Base-by-base conservation (phyloP, 2,113 vertebrate species). In the Rhinogobius similis region DNA sequence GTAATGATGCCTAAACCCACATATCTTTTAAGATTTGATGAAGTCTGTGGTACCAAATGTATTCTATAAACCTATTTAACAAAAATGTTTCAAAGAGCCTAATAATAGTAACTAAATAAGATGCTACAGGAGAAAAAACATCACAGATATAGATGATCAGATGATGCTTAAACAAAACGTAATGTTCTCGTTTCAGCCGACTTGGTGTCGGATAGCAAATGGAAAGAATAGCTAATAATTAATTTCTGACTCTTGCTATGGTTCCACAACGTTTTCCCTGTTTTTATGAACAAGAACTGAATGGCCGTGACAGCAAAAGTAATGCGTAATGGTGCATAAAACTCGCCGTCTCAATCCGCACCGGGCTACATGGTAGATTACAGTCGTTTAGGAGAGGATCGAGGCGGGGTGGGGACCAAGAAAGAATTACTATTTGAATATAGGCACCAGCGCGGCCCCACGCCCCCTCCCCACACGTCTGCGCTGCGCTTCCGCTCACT, bases 361-460 rank as follows among this genome's bases (percentile, higher is more conserved):
- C 48, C 55, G 66, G 41, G 61, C 27, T 39, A 41, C 12, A 36
- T 20, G 16, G 36, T 52, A 55, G 66, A 71, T 82, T 76, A 78
- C 24, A 68, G 53, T 43, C 27, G 64, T 68, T 79, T 44, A 68
- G 56, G 72, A 41, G 26, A 65, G 24, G 5, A 21, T 75, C 53
- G 43, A 61, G 21, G 44, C 61, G 67, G 86, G 78, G 73, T 75
- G 82, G 73, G 65, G 73, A 79, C 43, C 68, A n/a, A 63, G 65
- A 78, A 80, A 48, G 81, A 80, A 81, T 70, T 79, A 79, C 79
- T 72, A 82, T 77, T 75, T 83, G 70, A 56, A 77, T 83, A 85
- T 78, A 81, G 61, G 79, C 82, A 87, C 87, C 85, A 80, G 81
- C 84, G 82, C 84, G 88, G 76, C 90, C 85, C 87, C 83, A 69